Evolutionary conservation across 1,140 invertebrate species (phyloP).

Genomic region (Arion vulgaris): DNA sequence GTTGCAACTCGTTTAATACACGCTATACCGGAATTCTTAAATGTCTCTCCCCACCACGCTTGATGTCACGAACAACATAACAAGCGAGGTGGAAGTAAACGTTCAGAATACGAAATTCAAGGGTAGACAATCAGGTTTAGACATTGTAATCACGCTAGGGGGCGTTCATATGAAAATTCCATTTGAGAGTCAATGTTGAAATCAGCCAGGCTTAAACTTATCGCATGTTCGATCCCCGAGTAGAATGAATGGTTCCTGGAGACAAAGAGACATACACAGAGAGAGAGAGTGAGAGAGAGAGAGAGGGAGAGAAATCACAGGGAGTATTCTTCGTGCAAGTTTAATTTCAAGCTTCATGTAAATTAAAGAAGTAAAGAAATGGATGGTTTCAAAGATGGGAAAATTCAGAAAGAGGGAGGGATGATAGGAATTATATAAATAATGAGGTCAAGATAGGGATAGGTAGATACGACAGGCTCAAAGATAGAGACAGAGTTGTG

Average conservation of each 20-base stretch:
- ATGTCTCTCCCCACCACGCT: too few relatives aligned
- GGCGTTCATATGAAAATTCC: neutral
- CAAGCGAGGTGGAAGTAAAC: neutral
- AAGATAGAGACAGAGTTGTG: too few relatives aligned
- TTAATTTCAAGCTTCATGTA: neutral
- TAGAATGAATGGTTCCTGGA: neutral
- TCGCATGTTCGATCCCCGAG: neutral
- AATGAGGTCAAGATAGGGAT: too few relatives aligned
- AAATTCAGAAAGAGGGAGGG: neutral
- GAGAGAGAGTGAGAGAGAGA: too few relatives aligned
- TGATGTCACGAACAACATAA: too few relatives aligned
- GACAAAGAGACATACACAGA: too few relatives aligned
- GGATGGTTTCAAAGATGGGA: neutral
- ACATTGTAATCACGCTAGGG: neutral
- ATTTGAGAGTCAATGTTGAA: neutral
- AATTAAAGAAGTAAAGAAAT: neutral
- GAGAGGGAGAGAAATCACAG: neutral
- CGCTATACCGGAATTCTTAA: too few relatives aligned
- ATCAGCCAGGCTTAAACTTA: neutral
- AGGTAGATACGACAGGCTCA: too few relatives aligned
- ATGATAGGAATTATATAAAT: neutral
- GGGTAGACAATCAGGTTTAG: neutral
- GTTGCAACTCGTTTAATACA: too few relatives aligned
- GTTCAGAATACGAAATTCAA: neutral
- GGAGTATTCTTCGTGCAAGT: neutral